Evolutionary conservation across 2,113 vertebrate genomes (phyloP), one percentile per base, ranked within the genome.

Genomic region (Trematomus loennbergii): DNA sequence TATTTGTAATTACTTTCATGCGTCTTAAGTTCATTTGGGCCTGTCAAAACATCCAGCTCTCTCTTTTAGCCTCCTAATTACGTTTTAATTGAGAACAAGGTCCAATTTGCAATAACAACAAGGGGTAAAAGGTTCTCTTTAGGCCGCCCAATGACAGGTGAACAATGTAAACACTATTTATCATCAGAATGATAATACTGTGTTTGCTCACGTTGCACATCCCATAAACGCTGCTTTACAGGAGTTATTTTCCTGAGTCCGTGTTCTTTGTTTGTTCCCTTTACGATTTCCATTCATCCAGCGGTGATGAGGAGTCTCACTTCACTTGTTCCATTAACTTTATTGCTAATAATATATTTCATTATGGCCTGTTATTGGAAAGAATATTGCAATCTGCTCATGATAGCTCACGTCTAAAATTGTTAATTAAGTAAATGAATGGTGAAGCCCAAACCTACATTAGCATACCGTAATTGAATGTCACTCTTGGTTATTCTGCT

Each of bases 391-490:
- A 93, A 90, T 90, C 83, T 90, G 85, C 90, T 87, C 71, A 40
- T 91, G 90, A 93, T 92, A 92, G 83, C 88, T 80, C 83, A 72
- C 79, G 82, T 92, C 88, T 88, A 87, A 90, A 93, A 89, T 79
- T 75, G 89, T 92, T 94, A 93, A 93, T 94, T 93, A 93, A 91
- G 88, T 88, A 88, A 93, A 94, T 92, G 79, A 92, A 91, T 90
- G 81, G 76, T 65, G 66, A 74, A 72, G 84, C 88, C 73, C 72
- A 88, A 87, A 86, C 70, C 78, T 70, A 87, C 84, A 94, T 93
- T 94, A 93, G 86, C 93, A 94, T 93, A 92, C 17, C 57, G 61
- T 93, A 94, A 93, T 94, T 91, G 88, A 94, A 94, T 93, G 93
- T 90, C 92, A 95, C 91, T 91, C 88, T 89, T 87, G 80, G 87